Evolutionary conservation across 1,140 invertebrate species (phyloP).

Genomic region (Diabrotica undecimpunctata): DNA sequence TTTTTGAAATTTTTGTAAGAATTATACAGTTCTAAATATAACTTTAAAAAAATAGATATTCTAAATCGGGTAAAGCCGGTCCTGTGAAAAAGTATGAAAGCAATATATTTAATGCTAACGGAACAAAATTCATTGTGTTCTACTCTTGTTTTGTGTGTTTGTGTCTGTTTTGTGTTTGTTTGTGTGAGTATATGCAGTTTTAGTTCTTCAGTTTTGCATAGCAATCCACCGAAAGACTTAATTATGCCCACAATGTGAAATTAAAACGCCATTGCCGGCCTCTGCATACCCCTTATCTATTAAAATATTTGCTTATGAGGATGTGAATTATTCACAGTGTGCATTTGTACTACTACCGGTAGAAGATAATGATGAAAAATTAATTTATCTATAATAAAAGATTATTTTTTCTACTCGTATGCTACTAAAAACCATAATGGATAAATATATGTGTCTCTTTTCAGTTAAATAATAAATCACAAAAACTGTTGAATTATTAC

Average conservation of each 20-base stretch:
- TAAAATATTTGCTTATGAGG: not conserved
- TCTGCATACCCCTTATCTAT: not conserved
- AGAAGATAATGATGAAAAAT: not conserved
- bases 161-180: constrained; percentile 2
- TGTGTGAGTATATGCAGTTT: not conserved
- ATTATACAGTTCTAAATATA: too few species aligned
- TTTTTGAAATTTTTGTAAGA: too few species aligned
- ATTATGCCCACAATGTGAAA: not conserved
- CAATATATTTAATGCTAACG: not conserved
- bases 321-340: not conserved
- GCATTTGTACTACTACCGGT: not conserved
- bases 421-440: too few species aligned
- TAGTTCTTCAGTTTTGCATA: constrained; percentile 1
- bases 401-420: too few species aligned
- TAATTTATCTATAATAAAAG: not conserved
- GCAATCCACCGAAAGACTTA: not conserved
- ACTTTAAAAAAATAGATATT: too few species aligned
- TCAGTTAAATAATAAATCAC: too few species aligned
- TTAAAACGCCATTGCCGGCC: not conserved
- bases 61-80: not conserved
- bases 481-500: too few species aligned
- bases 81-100: not conserved
- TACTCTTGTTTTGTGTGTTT: not conserved
- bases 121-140: constrained; percentile 2
- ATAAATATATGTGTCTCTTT: too few species aligned